Evolutionary conservation across 1,140 invertebrate species (phyloP).

Genomic region (Maconellicoccus hirsutus): DNA sequence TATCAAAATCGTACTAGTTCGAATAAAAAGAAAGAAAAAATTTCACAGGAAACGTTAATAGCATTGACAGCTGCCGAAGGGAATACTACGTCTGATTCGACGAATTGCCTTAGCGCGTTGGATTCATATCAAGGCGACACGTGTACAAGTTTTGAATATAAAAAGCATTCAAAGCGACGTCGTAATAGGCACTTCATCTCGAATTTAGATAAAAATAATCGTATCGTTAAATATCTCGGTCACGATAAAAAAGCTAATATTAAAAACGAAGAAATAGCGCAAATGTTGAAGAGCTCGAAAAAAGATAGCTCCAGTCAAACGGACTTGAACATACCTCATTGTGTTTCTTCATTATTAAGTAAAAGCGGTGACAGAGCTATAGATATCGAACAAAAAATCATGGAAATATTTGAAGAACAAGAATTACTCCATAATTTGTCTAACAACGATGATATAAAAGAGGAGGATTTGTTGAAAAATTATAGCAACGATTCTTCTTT

Average conservation of each 20-base stretch:
- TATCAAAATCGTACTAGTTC: constrained; percentile 11
- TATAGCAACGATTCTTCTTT: background rate
- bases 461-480: background rate
- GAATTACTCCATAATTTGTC: constrained; percentile 44
- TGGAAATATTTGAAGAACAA: constrained; percentile 57
- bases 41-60: background rate
- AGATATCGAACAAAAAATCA: constrained; percentile 40
- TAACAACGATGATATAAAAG: background rate
- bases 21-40: background rate
- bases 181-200: background rate
- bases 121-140: constrained; percentile 40
- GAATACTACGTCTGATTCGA: constrained; percentile 14
- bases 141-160: constrained; percentile 50
- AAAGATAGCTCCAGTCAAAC: constrained; percentile 50
- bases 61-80: background rate
- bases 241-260: background rate
- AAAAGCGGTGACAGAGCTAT: constrained; percentile 19
- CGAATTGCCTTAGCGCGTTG: constrained; percentile 29
- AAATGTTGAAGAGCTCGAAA: constrained; percentile 36
- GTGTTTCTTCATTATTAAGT: constrained; percentile 9
- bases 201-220: background rate
- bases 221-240: background rate
- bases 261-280: background rate
- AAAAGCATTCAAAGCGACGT: constrained; percentile 23
- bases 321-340: constrained; percentile 35